These are phyloP conservation scores for Beris chalybata DNA, from an alignment of 2,888 invertebrate genomes.

Conservation along the genomic window DNA sequence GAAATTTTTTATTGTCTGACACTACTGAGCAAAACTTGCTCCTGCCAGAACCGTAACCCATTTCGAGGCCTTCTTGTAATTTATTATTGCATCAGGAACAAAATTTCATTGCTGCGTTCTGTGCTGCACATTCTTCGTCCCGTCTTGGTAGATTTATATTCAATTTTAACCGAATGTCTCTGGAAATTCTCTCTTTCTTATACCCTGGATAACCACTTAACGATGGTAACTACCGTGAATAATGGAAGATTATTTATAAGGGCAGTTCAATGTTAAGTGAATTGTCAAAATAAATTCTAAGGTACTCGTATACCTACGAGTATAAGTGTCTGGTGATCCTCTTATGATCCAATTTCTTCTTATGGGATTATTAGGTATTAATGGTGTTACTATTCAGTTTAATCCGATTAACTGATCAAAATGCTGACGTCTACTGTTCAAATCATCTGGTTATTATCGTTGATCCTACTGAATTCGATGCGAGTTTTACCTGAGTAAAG, in stretches of 20 bases:
- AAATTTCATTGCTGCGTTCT: background rate
- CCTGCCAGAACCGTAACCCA: too few relatives aligned
- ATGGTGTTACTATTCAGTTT: conserved; percentile 30
- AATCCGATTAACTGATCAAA: conserved; percentile 29
- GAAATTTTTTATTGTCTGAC: too few relatives aligned
- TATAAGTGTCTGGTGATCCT: too few relatives aligned
- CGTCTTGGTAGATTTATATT: conserved; percentile 17
- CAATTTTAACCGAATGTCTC: conserved; percentile 10
- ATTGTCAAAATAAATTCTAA: conserved; percentile 29
- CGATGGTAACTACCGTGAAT: conserved; percentile 18
- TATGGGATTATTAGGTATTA: conserved; percentile 31
- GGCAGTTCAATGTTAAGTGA: conserved; percentile 30
- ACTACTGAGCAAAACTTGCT: too few relatives aligned
- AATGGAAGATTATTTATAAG: conserved; percentile 29
- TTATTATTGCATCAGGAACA: background rate
- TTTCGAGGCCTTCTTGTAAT: too few relatives aligned
- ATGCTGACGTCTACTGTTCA: conserved; percentile 8
- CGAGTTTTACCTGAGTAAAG: too few relatives aligned
- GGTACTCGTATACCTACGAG: background rate
- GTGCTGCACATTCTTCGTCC: background rate
- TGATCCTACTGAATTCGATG: too few relatives aligned
- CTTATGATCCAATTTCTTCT: conserved; percentile 21
- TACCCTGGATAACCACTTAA: conserved; percentile 13
- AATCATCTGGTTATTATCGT: too few relatives aligned
- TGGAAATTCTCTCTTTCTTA: background rate